Evolutionary conservation across 2,113 vertebrate species (phyloP), one percentile per base, ranked within the genome.

Genomic region (Suncus etruscus): DNA sequence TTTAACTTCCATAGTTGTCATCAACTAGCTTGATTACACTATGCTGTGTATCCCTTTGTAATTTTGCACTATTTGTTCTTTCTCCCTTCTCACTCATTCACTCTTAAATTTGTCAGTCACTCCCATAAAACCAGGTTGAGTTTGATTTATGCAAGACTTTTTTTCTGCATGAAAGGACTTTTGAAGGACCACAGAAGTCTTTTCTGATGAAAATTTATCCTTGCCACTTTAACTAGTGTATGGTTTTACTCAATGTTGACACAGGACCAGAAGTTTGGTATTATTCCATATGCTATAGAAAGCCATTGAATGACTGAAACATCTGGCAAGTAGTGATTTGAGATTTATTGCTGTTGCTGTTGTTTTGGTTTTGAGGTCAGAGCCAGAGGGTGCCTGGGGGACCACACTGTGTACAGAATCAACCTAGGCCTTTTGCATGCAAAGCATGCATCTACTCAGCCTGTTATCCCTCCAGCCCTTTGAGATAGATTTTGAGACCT

Each of bases 251-350:
- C 58, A 61, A 18, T 18, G 18, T 16, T 61, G 58, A 61, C 58
- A 61, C 18, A 61, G 58, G 6, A 61, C 58, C 58, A 61, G 63
- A 58, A 84, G 22, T 72, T 10, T 87, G 84, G 9, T 39, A 87
- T 92, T 70, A 90, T 86, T 91, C 29, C 27, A 29, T 65, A 85
- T 58, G 29, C 39, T 75, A 51, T 61, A 58, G 54, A 48, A 81
- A 90, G 47, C 25, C 25, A 18, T 1, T 22, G 29, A 48, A 79
- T 65, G 45, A 51, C 50, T 80, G 47, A 73, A 70, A 20, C 5
- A 3, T 8, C 2, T 78, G 69, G 25, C 29, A 29, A 87, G 80
- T 11, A 86, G 6, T 39, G 69, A 54, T 39, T 70, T 45, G 39
- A 10, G 29, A 8, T 80, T 27, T 90, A 20, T 61, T 61, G 18